These are phyloP conservation scores for Pseudococcus viburni DNA, from an alignment of 2,888 invertebrate species.

Conservation along the genomic window DNA sequence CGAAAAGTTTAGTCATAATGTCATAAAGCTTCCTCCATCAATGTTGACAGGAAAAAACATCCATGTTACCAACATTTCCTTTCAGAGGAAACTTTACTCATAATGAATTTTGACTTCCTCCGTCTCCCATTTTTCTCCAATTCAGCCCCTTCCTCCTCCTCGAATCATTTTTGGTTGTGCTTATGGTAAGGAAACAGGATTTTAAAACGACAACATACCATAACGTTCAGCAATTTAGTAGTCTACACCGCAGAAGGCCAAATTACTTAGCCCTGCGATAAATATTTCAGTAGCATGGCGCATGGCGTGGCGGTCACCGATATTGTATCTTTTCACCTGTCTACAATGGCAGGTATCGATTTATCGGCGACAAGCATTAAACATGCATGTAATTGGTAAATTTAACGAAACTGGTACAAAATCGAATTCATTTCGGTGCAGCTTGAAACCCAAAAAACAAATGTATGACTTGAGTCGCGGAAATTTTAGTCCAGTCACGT, in stretches of 20 bases:
- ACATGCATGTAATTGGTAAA: background rate
- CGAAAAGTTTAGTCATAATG: too few relatives aligned
- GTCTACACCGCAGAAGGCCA: conserved; percentile 15
- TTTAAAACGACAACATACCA: background rate
- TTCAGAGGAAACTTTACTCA: too few relatives aligned
- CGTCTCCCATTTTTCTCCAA: too few relatives aligned
- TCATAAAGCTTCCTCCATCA: too few relatives aligned
- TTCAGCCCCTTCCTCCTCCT: too few relatives aligned
- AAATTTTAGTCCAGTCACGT: background rate
- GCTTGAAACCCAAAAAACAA: background rate
- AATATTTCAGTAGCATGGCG: background rate
- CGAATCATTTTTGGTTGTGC: too few relatives aligned
- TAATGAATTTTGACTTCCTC: too few relatives aligned
- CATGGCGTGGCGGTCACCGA: background rate
- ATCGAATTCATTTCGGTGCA: background rate
- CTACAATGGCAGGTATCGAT: background rate
- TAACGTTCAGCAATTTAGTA: background rate
- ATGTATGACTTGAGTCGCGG: too few relatives aligned
- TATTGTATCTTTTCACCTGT: conserved; percentile 11
- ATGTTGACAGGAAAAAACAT: too few relatives aligned
- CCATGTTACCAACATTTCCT: too few relatives aligned
- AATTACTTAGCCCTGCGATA: background rate
- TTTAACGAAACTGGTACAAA: background rate
- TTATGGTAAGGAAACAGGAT: conserved; percentile 9
- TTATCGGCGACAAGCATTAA: conserved; percentile 20